These are phyloP conservation scores for Babyrousa celebensis DNA, from an alignment of 2,797 vertebrate species.

Conservation along the genomic window DNA sequence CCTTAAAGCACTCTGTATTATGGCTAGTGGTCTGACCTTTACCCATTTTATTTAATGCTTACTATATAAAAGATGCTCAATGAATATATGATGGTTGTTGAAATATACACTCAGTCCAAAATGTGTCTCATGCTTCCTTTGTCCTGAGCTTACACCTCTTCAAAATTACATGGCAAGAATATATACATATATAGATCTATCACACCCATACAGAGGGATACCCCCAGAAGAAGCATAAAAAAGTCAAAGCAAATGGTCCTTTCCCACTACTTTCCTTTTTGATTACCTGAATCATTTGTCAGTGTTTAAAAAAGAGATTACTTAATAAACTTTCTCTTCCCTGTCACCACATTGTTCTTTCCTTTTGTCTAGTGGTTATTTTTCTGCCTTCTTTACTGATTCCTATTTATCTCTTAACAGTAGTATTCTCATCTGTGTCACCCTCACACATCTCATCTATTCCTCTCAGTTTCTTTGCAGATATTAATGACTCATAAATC, in stretches of 20 bases:
- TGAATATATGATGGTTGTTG: not conserved
- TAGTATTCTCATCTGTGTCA: not conserved
- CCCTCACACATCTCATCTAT: not conserved
- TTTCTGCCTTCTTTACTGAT: not conserved
- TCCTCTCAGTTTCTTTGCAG: not conserved
- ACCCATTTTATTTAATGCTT: not conserved
- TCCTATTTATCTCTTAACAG: not conserved
- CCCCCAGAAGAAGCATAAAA: not conserved
- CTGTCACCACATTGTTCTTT: not conserved
- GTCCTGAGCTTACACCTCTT: not conserved
- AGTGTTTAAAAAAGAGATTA: not conserved
- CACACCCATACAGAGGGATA: not conserved
- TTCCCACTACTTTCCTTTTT: conserved; percentile 37
- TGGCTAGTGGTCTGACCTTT: not conserved
- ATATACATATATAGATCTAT: not conserved
- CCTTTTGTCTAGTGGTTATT: not conserved
- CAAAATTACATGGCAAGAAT: not conserved
- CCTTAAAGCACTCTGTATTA: not conserved
- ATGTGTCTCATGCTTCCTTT: not conserved
- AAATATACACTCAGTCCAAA: not conserved
- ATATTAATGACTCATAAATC: not conserved
- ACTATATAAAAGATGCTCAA: conserved; percentile 10
- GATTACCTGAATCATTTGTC: not conserved
- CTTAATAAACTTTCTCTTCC: not conserved
- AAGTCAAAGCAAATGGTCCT: not conserved